These are phyloP conservation scores for Sebastes umbrosus DNA, from an alignment of 2,797 vertebrate species.

Conservation along the genomic window DNA sequence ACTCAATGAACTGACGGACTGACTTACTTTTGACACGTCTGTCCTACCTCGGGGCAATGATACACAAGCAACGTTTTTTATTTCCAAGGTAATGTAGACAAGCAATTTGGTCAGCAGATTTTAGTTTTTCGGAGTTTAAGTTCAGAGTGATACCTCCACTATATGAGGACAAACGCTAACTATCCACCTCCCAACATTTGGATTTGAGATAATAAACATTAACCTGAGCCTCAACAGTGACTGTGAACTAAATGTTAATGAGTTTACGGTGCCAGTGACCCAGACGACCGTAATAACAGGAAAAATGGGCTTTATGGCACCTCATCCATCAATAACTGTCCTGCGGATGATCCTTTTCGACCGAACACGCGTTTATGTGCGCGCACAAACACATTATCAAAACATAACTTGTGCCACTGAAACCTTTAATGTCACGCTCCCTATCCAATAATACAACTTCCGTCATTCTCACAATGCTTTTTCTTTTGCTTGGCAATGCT, in stretches of 20 bases:
- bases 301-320: constrained; percentile 23
- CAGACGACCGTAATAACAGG: background rate
- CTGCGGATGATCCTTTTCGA: background rate
- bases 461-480: constrained; percentile 59
- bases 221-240: background rate
- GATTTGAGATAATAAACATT: background rate
- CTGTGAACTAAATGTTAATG: constrained; percentile 41
- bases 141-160: background rate
- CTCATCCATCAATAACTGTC: constrained; percentile 59
- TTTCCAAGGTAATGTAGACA: background rate
- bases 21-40: constrained; percentile 28
- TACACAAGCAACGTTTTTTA: background rate
- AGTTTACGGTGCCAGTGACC: constrained; percentile 29
- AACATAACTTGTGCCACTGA: constrained; percentile 26
- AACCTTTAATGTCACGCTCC: constrained; percentile 55
- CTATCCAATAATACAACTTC: constrained; percentile 60
- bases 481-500: constrained; percentile 66
- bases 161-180: background rate
- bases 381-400: constrained; percentile 40
- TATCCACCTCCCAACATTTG: too few relatives aligned
- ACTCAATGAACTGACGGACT: constrained; percentile 2
- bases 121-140: background rate
- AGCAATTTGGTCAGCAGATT: background rate
- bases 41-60: constrained; percentile 51
- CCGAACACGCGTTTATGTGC: background rate